These are phyloP conservation scores for Drosophila tristis DNA, from an alignment of 1,140 invertebrate species.

Conservation along the genomic window DNA sequence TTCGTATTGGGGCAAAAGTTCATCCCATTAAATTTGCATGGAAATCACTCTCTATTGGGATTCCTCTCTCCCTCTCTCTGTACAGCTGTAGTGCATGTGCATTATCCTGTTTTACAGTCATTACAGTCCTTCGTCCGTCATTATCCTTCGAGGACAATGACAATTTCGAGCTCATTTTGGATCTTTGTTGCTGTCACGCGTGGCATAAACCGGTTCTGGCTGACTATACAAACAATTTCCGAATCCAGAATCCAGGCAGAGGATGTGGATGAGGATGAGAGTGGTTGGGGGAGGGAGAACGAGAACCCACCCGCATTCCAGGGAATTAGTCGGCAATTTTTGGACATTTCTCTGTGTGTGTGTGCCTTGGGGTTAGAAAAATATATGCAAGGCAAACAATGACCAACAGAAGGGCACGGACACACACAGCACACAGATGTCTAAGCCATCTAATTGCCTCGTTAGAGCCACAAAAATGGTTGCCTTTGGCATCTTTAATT, in stretches of 20 bases:
- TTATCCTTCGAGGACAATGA: conserved; percentile 50
- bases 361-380: conserved; percentile 34
- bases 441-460: conserved; percentile 31
- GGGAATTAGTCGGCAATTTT: conserved; percentile 59
- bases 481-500: neutral
- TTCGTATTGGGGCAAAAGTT: conserved; percentile 8
- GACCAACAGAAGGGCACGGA: conserved; percentile 9
- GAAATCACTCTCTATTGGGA: neutral
- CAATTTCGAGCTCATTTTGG: conserved; percentile 28
- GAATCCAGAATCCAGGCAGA: no score
- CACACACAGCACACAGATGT: neutral
- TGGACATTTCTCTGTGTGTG: conserved; percentile 2
- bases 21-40: conserved; percentile 20
- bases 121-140: conserved; percentile 22
- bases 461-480: conserved; percentile 8
- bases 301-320: conserved; percentile 70
- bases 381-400: conserved; percentile 29
- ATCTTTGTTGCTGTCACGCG: conserved; percentile 62
- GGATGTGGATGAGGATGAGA: neutral
- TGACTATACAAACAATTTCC: conserved; percentile 31
- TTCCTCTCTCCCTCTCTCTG: neutral
- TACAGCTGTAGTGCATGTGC: conserved; percentile 29
- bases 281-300: neutral
- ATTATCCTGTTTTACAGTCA: conserved; percentile 41
- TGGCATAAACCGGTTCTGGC: conserved; percentile 43